Base-by-base conservation (phyloP, 2,113 vertebrate species). In the Entomyzon cyanotis region DNA sequence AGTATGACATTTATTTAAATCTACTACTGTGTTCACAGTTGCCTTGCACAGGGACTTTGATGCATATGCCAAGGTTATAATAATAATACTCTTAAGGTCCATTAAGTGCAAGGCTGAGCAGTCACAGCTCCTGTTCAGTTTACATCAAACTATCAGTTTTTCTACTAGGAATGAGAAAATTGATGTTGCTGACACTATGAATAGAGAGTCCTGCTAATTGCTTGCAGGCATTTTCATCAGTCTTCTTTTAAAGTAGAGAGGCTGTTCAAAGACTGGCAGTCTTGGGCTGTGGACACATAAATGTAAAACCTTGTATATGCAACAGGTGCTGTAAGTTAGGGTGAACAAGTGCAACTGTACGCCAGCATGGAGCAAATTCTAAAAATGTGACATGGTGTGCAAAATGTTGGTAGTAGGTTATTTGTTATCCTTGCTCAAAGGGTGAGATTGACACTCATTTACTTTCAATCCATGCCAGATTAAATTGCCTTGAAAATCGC, bases 1-100 rank as follows among this genome's bases (percentile, higher is more conserved):
- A 93, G 55, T 52, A 88, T 68, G 67, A 92, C 39, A 91, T 95
- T 94, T 91, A 85, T 92, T 89, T 95, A 93, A 93, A 92, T 85
- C 64, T 85, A 79, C 3, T 12, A 70, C 56, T 73, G 15, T 13
- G 50, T 76, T 87, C 49, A 84, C 50, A 68, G 56, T 94, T 89
- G 62, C 49, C 78, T 94, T 93, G 59, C 62, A 84, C 49, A 62
- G 52, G 85, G 23, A 49, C 59, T 93, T 97, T 86, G 78, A 94
- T 33, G 15, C 44, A 67, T 95, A 89, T 86, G 74, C 59, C 84
- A 84, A 96, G 84, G 47, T 92, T 93, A 90, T 89, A 94, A 89
- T 90, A 89, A 67, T 89, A 97, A 69, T 74, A 82, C 44, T 87
- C 58, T 62, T 83, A 93, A 91, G 42, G 79, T 93, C 75, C 90